Base-by-base conservation (phyloP, 2,888 invertebrate species). In the Mongoloraphidia duomilia region DNA sequence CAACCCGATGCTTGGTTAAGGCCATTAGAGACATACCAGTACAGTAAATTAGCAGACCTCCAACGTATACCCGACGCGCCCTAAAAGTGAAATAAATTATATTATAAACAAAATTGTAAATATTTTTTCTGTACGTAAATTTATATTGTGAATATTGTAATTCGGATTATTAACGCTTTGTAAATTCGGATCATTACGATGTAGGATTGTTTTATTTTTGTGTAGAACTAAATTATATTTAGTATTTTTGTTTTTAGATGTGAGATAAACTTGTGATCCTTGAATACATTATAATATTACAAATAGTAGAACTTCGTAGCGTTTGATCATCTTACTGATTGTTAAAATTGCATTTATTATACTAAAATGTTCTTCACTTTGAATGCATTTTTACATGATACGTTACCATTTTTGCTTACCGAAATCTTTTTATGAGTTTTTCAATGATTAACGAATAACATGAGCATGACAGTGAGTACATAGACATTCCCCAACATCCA, bases 401-500 rank as follows among this genome's bases (percentile, higher is more conserved):
- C 11, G 34, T 38, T 34, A 44, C 35, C n/a, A 1, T 35, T 34
- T 10, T 11, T 33, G 55, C 70, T 68, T 64, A 82, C 82, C 79
- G 76, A 58, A 76, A 72, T 58, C 75, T 76, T 58, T 82, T 75
- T 54, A 96, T 91, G 9, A 95, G 76, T 63, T 73, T 83, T 64
- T 95, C 94, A 51, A 96, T 93, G 49, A 85, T 65, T 44, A 86
- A 75, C 0, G 95, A 95, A 67, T 96, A 96, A 61, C 89, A 80
- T 11, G 94, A 87, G 63, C 95, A 95, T 1, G 94, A 92, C n/a
- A 95, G 65, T 0, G 94, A 94, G 60, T 88, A 87, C 85, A 87
- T 86, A 0, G 93, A 86, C 95, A 96, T 96, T 33, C 93, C 94
- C 84, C 91, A 90, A 60, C 94, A 95, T 10, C 95, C 96, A 61